Evolutionary conservation across 2,888 invertebrate species (phyloP), one percentile per base, ranked within the genome.

Genomic region (Cosmopolites sordidus): DNA sequence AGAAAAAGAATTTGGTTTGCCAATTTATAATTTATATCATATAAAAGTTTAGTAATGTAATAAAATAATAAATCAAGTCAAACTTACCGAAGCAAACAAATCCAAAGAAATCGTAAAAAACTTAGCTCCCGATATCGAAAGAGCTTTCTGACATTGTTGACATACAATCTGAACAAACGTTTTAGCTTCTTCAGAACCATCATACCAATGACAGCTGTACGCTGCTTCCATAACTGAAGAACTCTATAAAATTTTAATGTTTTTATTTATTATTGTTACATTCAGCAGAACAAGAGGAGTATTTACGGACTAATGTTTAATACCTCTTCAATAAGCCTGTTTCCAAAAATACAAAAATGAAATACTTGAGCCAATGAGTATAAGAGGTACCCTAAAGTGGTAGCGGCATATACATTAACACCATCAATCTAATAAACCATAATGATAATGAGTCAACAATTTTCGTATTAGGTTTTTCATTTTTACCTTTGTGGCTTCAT

Each of bases 151-250:
- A 71, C 91, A 91, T 69, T 92, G 91, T 70, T 92, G 91, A 70
- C 91, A 91, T 9, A 92, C 91, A 65, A 92, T 92, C 74, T 91
- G 91, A 1, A 92, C 90, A 69, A 92, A 92, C 18, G 91, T 91
- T 73, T 91, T 91, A 0, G 91, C 91, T 67, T 92, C 91, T 67
- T 92, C 91, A 0, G 90, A 90, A 4, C 91, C 91, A 62, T 91
- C 90, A 70, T 91, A 92, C 91, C 91, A 92, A 61, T 90, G 90
- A 65, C 91, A 91, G 43, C 89, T 89, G 75, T 91, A 92, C 0
- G 91, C 91, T 1, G 91, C 91, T 75, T 92, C 91, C 91, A 91
- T 91, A 3, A 92, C 91, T 2, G 91, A 91, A 55, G 91, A 90
- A 66, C 91, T 91, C 89, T 91, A n/a, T 4, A 33, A 33, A n/a